Evolutionary conservation across 1,140 invertebrate genomes (phyloP).

Genomic region (Ips typographus): DNA sequence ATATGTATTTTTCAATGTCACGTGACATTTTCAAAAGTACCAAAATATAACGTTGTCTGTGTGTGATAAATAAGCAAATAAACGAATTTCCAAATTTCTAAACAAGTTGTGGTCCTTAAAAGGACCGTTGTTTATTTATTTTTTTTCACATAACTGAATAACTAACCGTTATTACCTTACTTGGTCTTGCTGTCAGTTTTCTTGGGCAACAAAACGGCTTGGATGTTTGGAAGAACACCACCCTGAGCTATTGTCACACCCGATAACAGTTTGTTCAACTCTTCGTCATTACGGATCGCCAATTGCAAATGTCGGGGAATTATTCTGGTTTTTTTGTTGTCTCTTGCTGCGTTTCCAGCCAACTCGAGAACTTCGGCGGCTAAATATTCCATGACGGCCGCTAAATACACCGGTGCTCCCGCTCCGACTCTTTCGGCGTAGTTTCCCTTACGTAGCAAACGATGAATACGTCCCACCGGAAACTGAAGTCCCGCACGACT

Average conservation of each 20-base stretch:
- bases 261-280: constrained; percentile 73
- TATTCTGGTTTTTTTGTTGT: constrained; percentile 67
- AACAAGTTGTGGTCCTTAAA: too few relatives aligned
- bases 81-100: too few relatives aligned
- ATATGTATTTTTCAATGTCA: too few relatives aligned
- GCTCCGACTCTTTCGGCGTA: constrained; percentile 71
- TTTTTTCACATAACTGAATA: background rate
- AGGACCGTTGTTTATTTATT: background rate
- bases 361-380: constrained; percentile 71
- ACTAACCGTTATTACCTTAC: background rate
- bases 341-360: constrained; percentile 74
- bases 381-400: constrained; percentile 64
- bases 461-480: constrained; percentile 70
- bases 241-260: constrained; percentile 83
- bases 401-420: constrained; percentile 70
- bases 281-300: constrained; percentile 84
- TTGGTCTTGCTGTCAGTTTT: constrained; percentile 47
- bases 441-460: constrained; percentile 67
- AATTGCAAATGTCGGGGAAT: constrained; percentile 81
- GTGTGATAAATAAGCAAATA: too few relatives aligned
- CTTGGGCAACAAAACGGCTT: constrained; percentile 65
- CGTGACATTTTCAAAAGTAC: too few relatives aligned
- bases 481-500: constrained; percentile 68
- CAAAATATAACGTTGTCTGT: background rate
- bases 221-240: constrained; percentile 80